Evolutionary conservation across 1,140 invertebrate species (phyloP), one percentile per base, ranked within the genome.

Genomic region (Polyergus mexicanus): DNA sequence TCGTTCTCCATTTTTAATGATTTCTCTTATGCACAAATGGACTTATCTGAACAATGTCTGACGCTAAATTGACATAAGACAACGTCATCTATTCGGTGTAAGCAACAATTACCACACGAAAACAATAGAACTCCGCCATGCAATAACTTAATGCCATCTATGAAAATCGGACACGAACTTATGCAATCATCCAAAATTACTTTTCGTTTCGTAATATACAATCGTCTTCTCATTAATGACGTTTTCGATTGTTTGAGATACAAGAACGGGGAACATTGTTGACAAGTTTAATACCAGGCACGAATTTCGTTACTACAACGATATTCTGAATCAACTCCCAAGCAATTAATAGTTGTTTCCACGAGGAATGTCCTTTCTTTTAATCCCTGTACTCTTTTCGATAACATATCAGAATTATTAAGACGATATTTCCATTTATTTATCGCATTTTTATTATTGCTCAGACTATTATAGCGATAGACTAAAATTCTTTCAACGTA

Each of bases 261-360:
- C 28, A 62, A 41, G 25, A 75, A 35, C 35, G 35, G 54, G 22
- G 56, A 84, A 54, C 38, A 19, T 84, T 19, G 60, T 51, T 51
- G 25, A 13, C 47, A n/a, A 35, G 16, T 60, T 65, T 56, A 62
- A 81, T 60, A 16, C 11, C n/a, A 28, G 16, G n/a, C 5, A 65
- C 16, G n/a, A 32, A 78, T 78, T 35, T 66, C n/a, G 28, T 25
- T 32, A 65, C 16, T 38, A 13, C 25, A 13, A n/a, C 19, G 25
- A 65, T 47, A 68, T 88, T 75, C 66, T 51, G 54, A 51, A 66
- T 32, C 28, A 44, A 1, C 38, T 25, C 28, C 28, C 10, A 69
- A 85, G 56, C 44, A 85, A 88, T 89, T 80, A 80, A 85, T 69
- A 74, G 19, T 78, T 66, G 32, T 85, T 47, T 66, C 58, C 69